Conservation (phyloP, 2,888 invertebrate species). For the Epirrita christyi region DNA sequence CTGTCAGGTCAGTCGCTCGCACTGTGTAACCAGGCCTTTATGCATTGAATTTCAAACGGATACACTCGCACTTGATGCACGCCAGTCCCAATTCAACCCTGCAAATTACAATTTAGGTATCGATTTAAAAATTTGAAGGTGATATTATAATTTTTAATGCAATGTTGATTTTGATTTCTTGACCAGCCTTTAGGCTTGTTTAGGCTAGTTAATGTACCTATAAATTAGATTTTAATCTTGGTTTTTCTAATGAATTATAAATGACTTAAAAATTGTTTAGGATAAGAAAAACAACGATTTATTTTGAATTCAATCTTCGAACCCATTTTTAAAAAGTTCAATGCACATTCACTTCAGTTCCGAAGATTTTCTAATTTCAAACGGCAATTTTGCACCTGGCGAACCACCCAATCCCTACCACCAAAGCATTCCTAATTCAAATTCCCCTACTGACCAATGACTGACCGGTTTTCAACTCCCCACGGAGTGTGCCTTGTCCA, state of each 20-base stretch:
- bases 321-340: background rate
- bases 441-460: constrained; percentile 71
- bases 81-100: constrained; percentile 47
- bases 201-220: no score
- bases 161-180: no score
- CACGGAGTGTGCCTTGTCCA: constrained; percentile 63
- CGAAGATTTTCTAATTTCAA: constrained; percentile 36
- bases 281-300: no score
- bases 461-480: constrained; percentile 67
- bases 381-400: constrained; percentile 65
- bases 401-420: constrained; percentile 58
- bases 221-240: no score
- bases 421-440: constrained; percentile 25
- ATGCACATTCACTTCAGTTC: background rate
- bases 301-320: no score
- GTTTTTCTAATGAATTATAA: no score
- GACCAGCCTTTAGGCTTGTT: no score
- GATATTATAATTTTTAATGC: constrained; percentile 22
- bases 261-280: no score
- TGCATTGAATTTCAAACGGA: constrained; percentile 77
- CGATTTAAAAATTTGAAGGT: constrained; percentile 30
- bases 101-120: constrained; percentile 43
- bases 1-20: constrained; percentile 16
- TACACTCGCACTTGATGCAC: constrained; percentile 59
- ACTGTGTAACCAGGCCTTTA: constrained; percentile 46